These are phyloP conservation scores for Chorisops tibialis DNA, from an alignment of 2,888 invertebrate genomes.

Conservation along the genomic window DNA sequence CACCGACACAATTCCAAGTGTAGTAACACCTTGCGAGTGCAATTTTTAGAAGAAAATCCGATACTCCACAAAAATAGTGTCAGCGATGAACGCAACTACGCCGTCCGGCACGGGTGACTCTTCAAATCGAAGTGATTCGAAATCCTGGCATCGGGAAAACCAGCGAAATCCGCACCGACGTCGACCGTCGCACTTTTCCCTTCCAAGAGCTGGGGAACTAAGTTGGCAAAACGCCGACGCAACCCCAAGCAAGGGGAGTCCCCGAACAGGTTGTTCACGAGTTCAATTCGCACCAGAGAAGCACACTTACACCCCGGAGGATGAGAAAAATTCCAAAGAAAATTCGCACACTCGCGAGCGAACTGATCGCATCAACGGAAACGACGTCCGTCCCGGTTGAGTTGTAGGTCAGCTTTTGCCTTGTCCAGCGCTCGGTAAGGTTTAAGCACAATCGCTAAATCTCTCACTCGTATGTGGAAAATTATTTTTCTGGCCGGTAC, in stretches of 20 bases:
- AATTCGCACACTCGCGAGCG: background rate
- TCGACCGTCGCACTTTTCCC: background rate
- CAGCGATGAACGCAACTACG: slow-evolving; percentile 25
- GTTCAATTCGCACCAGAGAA: background rate
- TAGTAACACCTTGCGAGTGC: no score
- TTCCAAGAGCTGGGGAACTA: background rate
- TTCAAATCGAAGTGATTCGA: slow-evolving; percentile 41
- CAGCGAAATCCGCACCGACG: slow-evolving; percentile 14
- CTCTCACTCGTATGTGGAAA: background rate
- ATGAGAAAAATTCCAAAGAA: background rate
- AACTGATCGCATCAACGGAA: background rate
- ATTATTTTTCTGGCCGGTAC: background rate
- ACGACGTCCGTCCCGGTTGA: background rate
- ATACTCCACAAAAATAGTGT: no score
- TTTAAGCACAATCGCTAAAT: background rate
- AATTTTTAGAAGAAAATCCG: no score
- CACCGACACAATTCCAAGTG: no score
- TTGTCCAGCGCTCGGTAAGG: slow-evolving; percentile 9
- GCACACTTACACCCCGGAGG: background rate
- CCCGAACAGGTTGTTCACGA: slow-evolving; percentile 19
- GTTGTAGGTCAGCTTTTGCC: slow-evolving; percentile 11
- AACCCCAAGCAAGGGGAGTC: background rate
- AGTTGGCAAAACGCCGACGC: slow-evolving; percentile 16
- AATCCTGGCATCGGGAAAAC: slow-evolving; percentile 18
- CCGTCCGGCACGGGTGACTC: slow-evolving; percentile 41